Evolutionary conservation across 2,888 invertebrate genomes (phyloP), one percentile per base, ranked within the genome.

Genomic region (Ptycholaimellus sp.): DNA sequence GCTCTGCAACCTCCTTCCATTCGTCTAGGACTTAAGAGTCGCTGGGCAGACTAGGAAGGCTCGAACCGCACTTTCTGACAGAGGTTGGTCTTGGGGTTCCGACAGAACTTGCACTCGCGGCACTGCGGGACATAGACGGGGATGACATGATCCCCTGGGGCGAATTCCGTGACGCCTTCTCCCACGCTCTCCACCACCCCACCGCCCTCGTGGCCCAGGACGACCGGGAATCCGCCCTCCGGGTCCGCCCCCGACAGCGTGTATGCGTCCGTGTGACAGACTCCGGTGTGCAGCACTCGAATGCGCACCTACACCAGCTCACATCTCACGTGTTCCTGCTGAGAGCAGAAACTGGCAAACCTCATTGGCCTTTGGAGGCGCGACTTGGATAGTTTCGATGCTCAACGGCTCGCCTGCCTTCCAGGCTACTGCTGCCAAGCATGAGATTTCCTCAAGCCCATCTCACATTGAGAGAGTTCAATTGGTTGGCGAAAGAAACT

Each of bases 161-260:
- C 70, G 28, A 87, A 76, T 35, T 72, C 70, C 1, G 76, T 79
- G 1, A 90, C 90, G 16, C 77, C 81, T 53, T 76, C 75, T 1
- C 93, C 93, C 34, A 93, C 70, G 60, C 85, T 85, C 61, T 90
- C 93, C n/a, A 93, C 87, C 49, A 90, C 70, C 27, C 90, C 90
- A 30, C 59, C 61, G 25, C 93, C 93, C 64, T 96, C 96, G 54
- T 96, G 96, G 0, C 96, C 96, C 33, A 96, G 66, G 46, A 96
- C 66, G 3, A 78, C 76, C 0, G 93, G 93, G 52, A 87, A 87
- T 13, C 73, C 63, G 4, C 83, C 85, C 61, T 87, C 85, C 0
- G 83, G 74, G 60, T 87, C 85, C 43, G 72, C 68, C 2, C 87
- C 87, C 30, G 44, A 44, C 30, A 53, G 46, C 5, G 58, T 56